Evolutionary conservation across 2,888 invertebrate genomes (phyloP), one percentile per base, ranked within the genome.

Genomic region (Drosophila kanekoi): DNA sequence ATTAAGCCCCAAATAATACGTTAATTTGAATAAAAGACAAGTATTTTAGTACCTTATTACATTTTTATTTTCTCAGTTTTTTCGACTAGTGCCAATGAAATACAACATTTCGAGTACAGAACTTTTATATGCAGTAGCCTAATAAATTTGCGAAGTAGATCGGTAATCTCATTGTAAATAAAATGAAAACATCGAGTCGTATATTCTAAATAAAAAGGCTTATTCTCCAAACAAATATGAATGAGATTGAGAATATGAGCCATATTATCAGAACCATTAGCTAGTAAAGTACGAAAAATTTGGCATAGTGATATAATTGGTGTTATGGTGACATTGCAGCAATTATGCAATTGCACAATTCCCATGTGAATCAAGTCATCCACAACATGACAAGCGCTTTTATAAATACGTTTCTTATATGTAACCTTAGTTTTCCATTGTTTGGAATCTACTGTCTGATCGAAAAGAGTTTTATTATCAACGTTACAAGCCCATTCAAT

Each of bases 241-340:
- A 91, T 77, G 8, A 76, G 80, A 38, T 89, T 84, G 3, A 90
- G 68, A 9, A 78, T 64, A 47, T 81, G 81, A 11, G 82, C 81
- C 18, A 89, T 69, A 59, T 80, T 74, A 23, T 69, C 76, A 23
- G 89, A 72, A 0, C 84, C 77, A 44, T 87, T 81, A 0, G 77
- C 77, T 5, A 91, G 51, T 4, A 90, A 45, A 16, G 73, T 59
- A 8, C 74, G 79, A 10, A 88, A 69, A 54, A 69, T 86, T 9
- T 69, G 79, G 48, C 90, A 91, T 8, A 91, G 38, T 10, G 89
- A 83, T 48, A 74, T 58, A 10, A 83, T 79, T 10, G 90, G 90
- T 40, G 81, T 90, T 44, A 91, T 83, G 0, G 81, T 86, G 14
- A 91, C 84, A 65, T 88, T 89, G 56, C 91, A 91, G 32, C 91